phyloP scores from a whole-genome alignment of 2,797 vertebrate genomes.

The Coilia nasus region DNA sequence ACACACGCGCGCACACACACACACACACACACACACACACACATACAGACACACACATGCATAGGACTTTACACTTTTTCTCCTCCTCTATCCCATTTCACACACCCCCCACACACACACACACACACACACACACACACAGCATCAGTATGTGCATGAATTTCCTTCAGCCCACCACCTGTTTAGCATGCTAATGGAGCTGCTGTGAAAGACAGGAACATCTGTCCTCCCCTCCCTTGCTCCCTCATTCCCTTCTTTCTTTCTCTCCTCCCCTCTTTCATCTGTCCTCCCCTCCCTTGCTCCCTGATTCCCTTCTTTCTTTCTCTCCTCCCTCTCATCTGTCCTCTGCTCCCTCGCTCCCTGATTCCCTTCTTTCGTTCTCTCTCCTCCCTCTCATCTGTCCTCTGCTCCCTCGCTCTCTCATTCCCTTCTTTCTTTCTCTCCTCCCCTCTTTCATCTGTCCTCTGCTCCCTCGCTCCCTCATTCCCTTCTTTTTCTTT shows the following conservation, averaged over 20 bases:
- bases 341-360: no score
- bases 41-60: background rate
- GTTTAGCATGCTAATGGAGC: constrained; percentile 25
- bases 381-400: background rate
- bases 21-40: constrained; percentile 6
- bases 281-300: no score
- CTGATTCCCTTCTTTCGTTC: no score
- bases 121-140: constrained; percentile 33
- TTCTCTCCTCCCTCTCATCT: background rate
- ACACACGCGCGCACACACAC: no score
- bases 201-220: constrained; percentile 57
- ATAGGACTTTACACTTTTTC: no score
- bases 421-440: background rate
- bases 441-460: background rate
- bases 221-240: constrained; percentile 17
- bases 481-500: background rate
- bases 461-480: background rate
- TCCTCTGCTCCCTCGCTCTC: background rate
- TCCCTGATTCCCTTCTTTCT: background rate
- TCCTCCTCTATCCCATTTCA: no score
- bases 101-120: constrained; percentile 51
- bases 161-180: constrained; percentile 15
- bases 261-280: constrained; percentile 46
- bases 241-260: background rate
- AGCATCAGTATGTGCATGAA: constrained; percentile 14